Evolutionary conservation across 2,888 invertebrate species (phyloP).

Genomic region (Polia nebulosa): DNA sequence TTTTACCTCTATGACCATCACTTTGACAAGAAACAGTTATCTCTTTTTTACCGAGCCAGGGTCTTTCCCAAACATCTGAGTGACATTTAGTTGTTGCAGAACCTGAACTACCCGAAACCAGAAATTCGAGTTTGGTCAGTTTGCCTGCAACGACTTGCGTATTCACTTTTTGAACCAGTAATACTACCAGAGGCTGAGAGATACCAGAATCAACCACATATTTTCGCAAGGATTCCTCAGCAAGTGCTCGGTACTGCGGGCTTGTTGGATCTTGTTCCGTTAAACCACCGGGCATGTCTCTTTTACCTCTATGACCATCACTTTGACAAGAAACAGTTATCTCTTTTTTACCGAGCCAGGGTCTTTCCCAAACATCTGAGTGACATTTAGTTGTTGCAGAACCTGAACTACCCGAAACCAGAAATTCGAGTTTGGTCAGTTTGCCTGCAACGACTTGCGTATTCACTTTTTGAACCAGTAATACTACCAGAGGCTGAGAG

Average conservation of each 20-base stretch:
- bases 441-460: slow-evolving; percentile 67
- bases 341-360: neutral
- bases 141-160: slow-evolving; percentile 68
- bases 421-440: slow-evolving; percentile 42
- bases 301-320: neutral
- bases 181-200: slow-evolving; percentile 42
- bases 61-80: too few relatives aligned
- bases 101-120: too few relatives aligned
- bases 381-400: neutral
- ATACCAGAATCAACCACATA: slow-evolving; percentile 48
- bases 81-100: too few relatives aligned
- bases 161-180: slow-evolving; percentile 55
- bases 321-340: neutral
- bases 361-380: neutral
- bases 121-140: slow-evolving; percentile 32
- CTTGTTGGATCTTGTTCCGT: neutral
- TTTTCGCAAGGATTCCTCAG: slow-evolving; percentile 64
- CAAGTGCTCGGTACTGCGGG: neutral
- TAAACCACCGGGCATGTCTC: neutral
- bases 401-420: slow-evolving; percentile 9
- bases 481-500: slow-evolving; percentile 38
- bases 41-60: too few relatives aligned
- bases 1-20: too few relatives aligned
- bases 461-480: slow-evolving; percentile 53
- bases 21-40: too few relatives aligned